These are phyloP conservation scores for Glandiceps talaboti DNA, from an alignment of 53 echinoderm and acorn worm genomes.

Conservation along the genomic window DNA sequence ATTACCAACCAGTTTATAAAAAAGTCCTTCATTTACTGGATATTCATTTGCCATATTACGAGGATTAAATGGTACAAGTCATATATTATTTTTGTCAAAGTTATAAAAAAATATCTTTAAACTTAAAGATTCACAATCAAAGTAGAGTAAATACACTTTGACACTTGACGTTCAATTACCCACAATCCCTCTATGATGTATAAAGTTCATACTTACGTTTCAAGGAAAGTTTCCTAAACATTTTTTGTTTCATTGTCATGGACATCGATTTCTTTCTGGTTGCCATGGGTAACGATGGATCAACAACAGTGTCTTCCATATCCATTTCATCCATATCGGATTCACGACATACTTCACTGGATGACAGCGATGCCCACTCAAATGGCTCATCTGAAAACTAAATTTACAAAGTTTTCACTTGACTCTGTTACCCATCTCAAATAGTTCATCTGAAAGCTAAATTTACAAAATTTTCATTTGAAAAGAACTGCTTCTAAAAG, in stretches of 20 bases:
- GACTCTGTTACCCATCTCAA: no score
- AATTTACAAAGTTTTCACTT: neutral
- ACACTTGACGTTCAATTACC: no score
- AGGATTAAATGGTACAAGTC: no score
- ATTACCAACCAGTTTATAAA: no score
- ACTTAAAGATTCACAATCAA: no score
- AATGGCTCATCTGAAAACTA: slow-evolving; percentile 71
- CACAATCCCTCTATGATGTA: no score
- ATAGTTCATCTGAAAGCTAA: no score
- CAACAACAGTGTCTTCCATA: neutral
- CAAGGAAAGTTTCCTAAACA: neutral
- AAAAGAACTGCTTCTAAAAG: neutral
- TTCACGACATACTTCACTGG: slow-evolving; percentile 7
- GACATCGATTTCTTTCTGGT: neutral
- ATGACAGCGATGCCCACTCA: slow-evolving; percentile 63
- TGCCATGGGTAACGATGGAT: neutral
- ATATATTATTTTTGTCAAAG: no score
- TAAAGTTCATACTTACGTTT: neutral
- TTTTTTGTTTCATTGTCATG: neutral
- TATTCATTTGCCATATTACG: no score
- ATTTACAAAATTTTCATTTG: neutral
- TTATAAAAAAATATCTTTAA: no score
- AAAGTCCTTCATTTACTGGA: no score
- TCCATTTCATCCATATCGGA: neutral
- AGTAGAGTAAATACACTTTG: no score